These are phyloP conservation scores for Medauroidea extradentata DNA, from an alignment of 1,140 invertebrate species.

Conservation along the genomic window DNA sequence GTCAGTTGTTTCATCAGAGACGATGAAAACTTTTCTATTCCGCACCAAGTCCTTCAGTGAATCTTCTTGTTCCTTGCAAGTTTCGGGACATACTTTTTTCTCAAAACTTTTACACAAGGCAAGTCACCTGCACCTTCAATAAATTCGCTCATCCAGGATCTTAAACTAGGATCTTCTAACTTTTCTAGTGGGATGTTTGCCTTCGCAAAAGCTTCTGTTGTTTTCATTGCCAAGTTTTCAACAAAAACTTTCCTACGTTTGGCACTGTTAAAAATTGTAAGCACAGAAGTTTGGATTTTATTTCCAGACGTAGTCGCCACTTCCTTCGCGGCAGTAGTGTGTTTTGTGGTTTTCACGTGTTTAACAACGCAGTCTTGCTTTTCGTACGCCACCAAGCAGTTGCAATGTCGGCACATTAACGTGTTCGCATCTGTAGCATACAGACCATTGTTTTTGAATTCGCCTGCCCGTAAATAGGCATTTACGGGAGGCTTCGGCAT, in stretches of 20 bases:
- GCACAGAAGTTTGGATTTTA: not conserved
- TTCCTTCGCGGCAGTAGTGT: not conserved
- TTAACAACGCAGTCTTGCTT: not conserved
- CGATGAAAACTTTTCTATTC: not conserved
- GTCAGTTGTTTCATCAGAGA: not conserved
- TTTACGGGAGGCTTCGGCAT: not conserved
- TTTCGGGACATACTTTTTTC: not conserved
- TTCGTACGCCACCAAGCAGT: not conserved
- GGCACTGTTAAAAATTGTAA: not conserved
- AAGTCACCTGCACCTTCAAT: not conserved
- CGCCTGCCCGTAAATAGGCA: not conserved
- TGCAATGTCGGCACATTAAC: not conserved
- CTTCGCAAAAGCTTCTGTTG: not conserved
- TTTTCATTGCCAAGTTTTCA: not conserved
- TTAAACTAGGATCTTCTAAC: not conserved
- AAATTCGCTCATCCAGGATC: not conserved
- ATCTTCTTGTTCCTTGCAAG: not conserved
- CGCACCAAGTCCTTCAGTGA: not conserved
- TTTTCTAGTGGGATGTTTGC: not conserved
- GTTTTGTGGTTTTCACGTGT: not conserved
- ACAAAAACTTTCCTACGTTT: not conserved
- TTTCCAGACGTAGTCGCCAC: not conserved
- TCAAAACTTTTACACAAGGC: not conserved
- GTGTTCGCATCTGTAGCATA: not conserved
- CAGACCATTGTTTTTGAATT: not conserved